These are phyloP conservation scores for Pseudopleuronectes americanus DNA, from an alignment of 2,797 vertebrate species.

Conservation along the genomic window DNA sequence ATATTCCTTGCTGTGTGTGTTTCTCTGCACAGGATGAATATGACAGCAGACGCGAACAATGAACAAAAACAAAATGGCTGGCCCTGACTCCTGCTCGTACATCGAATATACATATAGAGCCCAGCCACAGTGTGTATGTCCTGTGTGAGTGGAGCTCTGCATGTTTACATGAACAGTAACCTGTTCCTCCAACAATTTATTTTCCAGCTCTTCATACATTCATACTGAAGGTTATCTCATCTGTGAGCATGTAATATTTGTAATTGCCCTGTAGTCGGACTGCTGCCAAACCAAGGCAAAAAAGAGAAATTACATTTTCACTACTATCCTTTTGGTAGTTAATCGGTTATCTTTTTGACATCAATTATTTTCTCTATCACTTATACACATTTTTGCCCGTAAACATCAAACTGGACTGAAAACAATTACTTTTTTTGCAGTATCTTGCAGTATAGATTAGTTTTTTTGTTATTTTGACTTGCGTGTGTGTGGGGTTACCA, in stretches of 20 bases:
- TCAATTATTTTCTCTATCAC: slow-evolving; percentile 16
- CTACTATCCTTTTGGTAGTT: background rate
- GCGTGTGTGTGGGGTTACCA: background rate
- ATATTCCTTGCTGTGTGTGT: slow-evolving; percentile 4
- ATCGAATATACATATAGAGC: background rate
- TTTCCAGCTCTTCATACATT: slow-evolving; percentile 2
- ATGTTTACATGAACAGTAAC: slow-evolving; percentile 14
- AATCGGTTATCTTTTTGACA: slow-evolving; percentile 17
- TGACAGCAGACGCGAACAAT: slow-evolving; percentile 19
- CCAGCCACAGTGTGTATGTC: background rate
- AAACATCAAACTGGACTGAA: slow-evolving; percentile 7
- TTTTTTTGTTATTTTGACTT: slow-evolving; percentile 6
- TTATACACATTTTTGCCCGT: slow-evolving; percentile 9
- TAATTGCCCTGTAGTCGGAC: slow-evolving; percentile 32
- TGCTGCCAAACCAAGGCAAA: slow-evolving; percentile 15
- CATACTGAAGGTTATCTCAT: slow-evolving; percentile 45
- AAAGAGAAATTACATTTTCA: slow-evolving; percentile 32
- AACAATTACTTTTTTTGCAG: background rate
- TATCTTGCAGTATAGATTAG: slow-evolving; percentile 9
- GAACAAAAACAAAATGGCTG: slow-evolving; percentile 57
- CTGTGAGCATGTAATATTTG: slow-evolving; percentile 38
- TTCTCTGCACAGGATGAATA: background rate
- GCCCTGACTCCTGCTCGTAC: slow-evolving; percentile 4
- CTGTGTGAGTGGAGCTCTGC: background rate
- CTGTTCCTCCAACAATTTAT: slow-evolving; percentile 39